phyloP scores from a whole-genome alignment of 2,113 vertebrate genomes.

The Desmodus rotundus region DNA sequence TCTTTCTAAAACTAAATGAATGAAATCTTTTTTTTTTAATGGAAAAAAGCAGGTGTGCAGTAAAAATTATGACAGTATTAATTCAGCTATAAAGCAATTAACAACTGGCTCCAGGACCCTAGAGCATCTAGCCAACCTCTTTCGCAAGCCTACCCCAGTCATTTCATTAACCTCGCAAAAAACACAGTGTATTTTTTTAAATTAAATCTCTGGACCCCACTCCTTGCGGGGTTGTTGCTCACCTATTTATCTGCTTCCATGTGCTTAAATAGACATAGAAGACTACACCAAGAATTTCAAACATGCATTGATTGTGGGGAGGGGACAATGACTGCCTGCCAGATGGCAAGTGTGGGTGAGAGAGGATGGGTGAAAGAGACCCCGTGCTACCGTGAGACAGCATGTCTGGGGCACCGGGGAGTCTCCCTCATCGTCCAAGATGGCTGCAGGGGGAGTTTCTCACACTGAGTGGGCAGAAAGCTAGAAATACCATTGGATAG shows the following conservation, averaged over 20 bases:
- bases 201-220: background rate
- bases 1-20: no score
- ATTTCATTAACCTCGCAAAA: constrained; percentile 24
- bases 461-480: no score
- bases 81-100: constrained; percentile 37
- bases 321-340: background rate
- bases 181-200: background rate
- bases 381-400: background rate
- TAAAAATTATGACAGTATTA: constrained; percentile 15
- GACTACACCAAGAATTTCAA: background rate
- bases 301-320: background rate
- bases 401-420: no score
- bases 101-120: background rate
- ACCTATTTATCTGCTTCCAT: background rate
- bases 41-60: background rate
- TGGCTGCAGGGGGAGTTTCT: no score
- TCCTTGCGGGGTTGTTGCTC: background rate
- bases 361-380: background rate
- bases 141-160: background rate
- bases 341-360: background rate
- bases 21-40: no score
- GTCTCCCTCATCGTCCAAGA: no score
- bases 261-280: background rate
- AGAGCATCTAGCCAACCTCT: background rate
- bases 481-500: no score